These are phyloP conservation scores for Ennomos quercinarius DNA, from an alignment of 2,888 invertebrate genomes.

Conservation along the genomic window DNA sequence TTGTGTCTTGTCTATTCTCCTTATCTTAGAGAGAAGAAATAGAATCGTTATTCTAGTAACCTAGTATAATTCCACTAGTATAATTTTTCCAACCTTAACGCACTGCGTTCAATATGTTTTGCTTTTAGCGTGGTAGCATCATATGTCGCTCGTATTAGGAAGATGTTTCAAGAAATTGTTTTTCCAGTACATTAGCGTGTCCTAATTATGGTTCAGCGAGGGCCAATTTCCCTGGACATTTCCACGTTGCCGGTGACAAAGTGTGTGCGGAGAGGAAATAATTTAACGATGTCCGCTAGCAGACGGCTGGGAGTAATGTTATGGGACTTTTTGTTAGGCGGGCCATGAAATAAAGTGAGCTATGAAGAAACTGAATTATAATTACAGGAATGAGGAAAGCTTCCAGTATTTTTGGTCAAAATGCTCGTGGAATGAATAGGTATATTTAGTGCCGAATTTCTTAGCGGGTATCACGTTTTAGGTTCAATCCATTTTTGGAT, in stretches of 20 bases:
- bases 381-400: constrained; percentile 2
- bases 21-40: too few species aligned
- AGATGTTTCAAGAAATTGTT: constrained; percentile 83
- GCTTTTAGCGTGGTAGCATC: too few species aligned
- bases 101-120: too few species aligned
- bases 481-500: too few species aligned
- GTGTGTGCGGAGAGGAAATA: constrained; percentile 69
- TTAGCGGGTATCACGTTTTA: background rate
- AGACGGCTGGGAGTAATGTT: constrained; percentile 67
- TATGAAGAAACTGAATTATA: constrained; percentile 28
- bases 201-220: constrained; percentile 79
- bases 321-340: constrained; percentile 50
- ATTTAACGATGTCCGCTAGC: constrained; percentile 68
- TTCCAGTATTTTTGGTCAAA: background rate
- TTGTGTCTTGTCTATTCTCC: too few species aligned
- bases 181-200: constrained; percentile 81
- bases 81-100: too few species aligned
- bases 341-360: constrained; percentile 33
- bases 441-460: too few species aligned
- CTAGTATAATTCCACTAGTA: too few species aligned
- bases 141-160: constrained; percentile 30
- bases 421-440: constrained; percentile 21
- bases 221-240: constrained; percentile 78
- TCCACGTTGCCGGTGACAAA: constrained; percentile 80
- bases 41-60: too few species aligned